Conservation (phyloP, 1,140 invertebrate genomes). For the Drosophila ohnishii region DNA sequence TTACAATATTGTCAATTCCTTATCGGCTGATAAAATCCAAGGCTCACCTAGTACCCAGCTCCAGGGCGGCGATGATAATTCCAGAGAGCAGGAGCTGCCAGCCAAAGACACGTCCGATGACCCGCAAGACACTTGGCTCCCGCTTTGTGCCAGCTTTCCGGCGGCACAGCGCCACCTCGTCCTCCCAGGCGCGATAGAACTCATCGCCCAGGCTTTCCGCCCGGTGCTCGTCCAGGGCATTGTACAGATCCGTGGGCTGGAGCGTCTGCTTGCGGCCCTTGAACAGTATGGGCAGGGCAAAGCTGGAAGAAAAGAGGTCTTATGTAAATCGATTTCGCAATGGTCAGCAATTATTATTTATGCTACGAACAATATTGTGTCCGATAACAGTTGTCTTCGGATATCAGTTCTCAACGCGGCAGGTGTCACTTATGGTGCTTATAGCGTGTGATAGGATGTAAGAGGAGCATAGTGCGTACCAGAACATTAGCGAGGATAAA, state of each 20-base stretch:
- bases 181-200: constrained; percentile 58
- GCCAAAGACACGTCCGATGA: constrained; percentile 65
- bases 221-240: constrained; percentile 84
- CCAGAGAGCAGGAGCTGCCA: constrained; percentile 57
- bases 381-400: constrained; percentile 42
- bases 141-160: constrained; percentile 14
- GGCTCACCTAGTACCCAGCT: constrained; percentile 62
- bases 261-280: constrained; percentile 84
- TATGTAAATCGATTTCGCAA: constrained; percentile 30
- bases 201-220: constrained; percentile 75
- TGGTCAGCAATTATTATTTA: constrained; percentile 2
- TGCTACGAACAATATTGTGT: constrained; percentile 44
- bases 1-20: constrained; percentile 6
- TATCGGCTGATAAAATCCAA: constrained; percentile 3
- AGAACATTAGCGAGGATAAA: constrained; percentile 68
- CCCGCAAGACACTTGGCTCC: constrained; percentile 55
- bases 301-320: constrained; percentile 68
- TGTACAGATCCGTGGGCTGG: constrained; percentile 84
- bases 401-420: constrained; percentile 16
- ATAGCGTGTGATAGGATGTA: constrained; percentile 18
- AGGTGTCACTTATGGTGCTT: constrained; percentile 17
- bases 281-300: constrained; percentile 84
- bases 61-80: constrained; percentile 39
- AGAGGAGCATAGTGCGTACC: constrained; percentile 43
- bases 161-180: constrained; percentile 37